A percentile compares a stretch with the other conserved stretches of the same genome.
Conservation (phyloP, 1,140 invertebrate genomes). For the Bathynomus jamesi region DNA sequence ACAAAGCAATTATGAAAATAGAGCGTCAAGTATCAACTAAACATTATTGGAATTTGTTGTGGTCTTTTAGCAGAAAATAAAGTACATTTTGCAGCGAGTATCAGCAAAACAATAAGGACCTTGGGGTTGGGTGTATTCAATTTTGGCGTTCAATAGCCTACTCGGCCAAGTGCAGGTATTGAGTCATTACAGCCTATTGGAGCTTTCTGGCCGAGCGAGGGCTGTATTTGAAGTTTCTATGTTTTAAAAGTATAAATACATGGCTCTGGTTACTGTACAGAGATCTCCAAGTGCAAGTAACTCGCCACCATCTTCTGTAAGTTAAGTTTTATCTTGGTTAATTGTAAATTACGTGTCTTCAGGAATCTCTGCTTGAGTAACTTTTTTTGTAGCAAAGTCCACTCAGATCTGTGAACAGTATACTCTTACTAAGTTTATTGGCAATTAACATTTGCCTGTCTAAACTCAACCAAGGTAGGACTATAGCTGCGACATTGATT, state of each 20-base stretch:
- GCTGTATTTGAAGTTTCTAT: not conserved
- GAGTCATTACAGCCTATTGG: not conserved
- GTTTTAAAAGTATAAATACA: not conserved
- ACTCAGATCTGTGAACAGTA: too few species aligned
- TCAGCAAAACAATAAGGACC: too few species aligned
- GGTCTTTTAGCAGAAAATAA: not conserved
- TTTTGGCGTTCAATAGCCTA: not conserved
- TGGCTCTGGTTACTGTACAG: constrained; percentile 34
- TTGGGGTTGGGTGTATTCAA: not conserved
- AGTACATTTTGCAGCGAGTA: not conserved
- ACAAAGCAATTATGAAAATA: not conserved
- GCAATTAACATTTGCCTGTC: too few species aligned
- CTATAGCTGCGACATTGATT: too few species aligned
- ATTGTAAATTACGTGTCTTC: not conserved
- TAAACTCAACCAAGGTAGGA: too few species aligned
- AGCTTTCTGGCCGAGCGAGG: not conserved
- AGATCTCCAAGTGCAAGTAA: constrained; percentile 34
- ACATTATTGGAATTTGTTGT: not conserved
- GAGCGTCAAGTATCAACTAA: too few species aligned
- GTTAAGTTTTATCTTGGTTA: not conserved
- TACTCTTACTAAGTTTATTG: too few species aligned
- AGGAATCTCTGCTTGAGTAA: too few species aligned
- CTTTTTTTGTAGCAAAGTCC: too few species aligned
- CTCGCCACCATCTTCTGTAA: constrained; percentile 34
- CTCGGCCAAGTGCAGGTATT: not conserved